Evolutionary conservation across 2,797 vertebrate genomes (phyloP), one percentile per base, ranked within the genome.

Genomic region (Kryptolebias ocellatus): DNA sequence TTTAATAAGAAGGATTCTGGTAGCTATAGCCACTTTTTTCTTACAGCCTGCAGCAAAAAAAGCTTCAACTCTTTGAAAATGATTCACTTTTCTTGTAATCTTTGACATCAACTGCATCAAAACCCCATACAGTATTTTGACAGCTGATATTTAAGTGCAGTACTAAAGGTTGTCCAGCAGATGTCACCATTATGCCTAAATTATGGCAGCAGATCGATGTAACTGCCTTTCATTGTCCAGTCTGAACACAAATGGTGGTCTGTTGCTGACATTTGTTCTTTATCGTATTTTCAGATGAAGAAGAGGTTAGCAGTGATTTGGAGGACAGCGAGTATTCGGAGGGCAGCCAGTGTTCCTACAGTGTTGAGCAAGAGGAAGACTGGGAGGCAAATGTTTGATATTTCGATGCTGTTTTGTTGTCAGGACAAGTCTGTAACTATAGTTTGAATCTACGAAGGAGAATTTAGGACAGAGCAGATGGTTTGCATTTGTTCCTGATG

Each of bases 351-450:
- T 55, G 18, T 39, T 68, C 44, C n/a, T 2, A 28, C 11, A 18
- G 39, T 5, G 44, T 15, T 44, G 76, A 67, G 20, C 71, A 79
- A 16, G 73, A 82, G 50, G 90, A 93, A 52, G 80, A 92, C 76
- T 94, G 92, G 93, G 92, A 89, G 29, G 18, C 62, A 16, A 74
- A 89, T 68, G 34, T 74, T 64, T 85, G 58, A 86, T 50, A 7
- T 54, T n/a, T 29, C 68, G 44, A 55, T n/a, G 1, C 3, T 4
- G 27, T 51, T 67, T 65, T 70, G 50, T 53, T 69, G 45, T 45
- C 49, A 4, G 31, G 42, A 62, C 47, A 64, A 66, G 56, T 24
- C 20, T 24, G 56, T 61, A 50, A 73, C 39, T 57, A 24, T 24
- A 51, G 4, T 53, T 76, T 28, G 24, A 37, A 47, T 51, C 29